Evolutionary conservation across 2,113 vertebrate genomes (phyloP).

Genomic region (Nesoenas mayeri): DNA sequence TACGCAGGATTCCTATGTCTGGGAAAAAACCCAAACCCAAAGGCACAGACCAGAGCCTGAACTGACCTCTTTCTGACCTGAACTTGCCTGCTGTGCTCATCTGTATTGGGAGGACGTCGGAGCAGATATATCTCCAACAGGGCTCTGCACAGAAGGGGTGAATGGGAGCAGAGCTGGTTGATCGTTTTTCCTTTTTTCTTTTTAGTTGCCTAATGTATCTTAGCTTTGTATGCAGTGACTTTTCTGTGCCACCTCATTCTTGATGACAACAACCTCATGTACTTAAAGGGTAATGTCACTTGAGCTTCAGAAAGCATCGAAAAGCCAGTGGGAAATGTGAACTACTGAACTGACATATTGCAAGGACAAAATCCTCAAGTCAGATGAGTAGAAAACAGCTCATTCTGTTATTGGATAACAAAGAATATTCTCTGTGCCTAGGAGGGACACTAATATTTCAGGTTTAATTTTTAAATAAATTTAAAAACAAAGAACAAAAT

Average conservation of each 20-base stretch:
- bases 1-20: not conserved
- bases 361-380: not conserved
- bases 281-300: constrained; percentile 44
- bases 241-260: not conserved
- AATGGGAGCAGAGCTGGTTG: not conserved
- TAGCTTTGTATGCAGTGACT: not conserved
- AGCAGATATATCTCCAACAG: not conserved
- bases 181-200: not conserved
- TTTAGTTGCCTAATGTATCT: not conserved
- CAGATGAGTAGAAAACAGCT: not conserved
- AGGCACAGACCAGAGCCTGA: not conserved
- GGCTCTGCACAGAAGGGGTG: not conserved
- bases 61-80: not conserved
- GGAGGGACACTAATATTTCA: constrained; percentile 8
- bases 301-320: not conserved
- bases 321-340: constrained; percentile 46
- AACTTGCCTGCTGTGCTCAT: not conserved
- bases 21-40: not conserved
- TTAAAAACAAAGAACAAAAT: not conserved
- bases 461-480: not conserved
- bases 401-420: not conserved
- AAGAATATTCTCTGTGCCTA: not conserved
- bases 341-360: constrained; percentile 60
- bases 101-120: not conserved
- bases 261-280: not conserved